A percentile compares a stretch with the other conserved stretches of the same genome.
phyloP scores from a whole-genome alignment of 2,113 vertebrate species.

The Pleuronectes platessa region DNA sequence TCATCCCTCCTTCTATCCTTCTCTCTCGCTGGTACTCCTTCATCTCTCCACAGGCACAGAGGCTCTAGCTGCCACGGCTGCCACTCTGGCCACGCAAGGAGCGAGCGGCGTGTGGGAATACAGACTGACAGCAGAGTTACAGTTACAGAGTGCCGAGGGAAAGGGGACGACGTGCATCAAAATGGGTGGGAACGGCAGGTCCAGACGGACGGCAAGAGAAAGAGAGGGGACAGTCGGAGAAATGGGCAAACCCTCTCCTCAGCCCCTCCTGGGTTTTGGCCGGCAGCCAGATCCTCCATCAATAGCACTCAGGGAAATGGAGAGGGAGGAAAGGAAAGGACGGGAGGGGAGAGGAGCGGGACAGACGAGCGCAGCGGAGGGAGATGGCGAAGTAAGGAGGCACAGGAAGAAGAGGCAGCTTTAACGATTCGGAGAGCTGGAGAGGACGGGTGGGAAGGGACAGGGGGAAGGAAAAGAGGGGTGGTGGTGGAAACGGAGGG shows the following conservation, averaged over 20 bases:
- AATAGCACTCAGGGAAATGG: slow-evolving; percentile 74
- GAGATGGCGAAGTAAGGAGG: slow-evolving; percentile 28
- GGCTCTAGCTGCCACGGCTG: slow-evolving; percentile 46
- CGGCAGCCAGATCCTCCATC: slow-evolving; percentile 72
- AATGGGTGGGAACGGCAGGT: slow-evolving; percentile 30
- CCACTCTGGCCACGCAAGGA: slow-evolving; percentile 28
- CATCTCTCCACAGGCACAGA: neutral
- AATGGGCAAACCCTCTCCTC: slow-evolving; percentile 53
- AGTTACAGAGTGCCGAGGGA: slow-evolving; percentile 40
- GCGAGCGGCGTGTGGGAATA: slow-evolving; percentile 46
- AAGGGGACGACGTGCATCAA: slow-evolving; percentile 37
- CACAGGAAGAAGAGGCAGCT: slow-evolving; percentile 31
- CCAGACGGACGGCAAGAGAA: slow-evolving; percentile 32
- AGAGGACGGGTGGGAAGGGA: slow-evolving; percentile 40
- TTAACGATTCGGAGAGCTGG: slow-evolving; percentile 5
- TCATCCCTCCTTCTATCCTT: neutral
- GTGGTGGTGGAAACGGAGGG: neutral
- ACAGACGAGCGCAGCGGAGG: slow-evolving; percentile 15
- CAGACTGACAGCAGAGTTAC: slow-evolving; percentile 53
- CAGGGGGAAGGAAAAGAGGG: slow-evolving; percentile 9
- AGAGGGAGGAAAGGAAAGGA: slow-evolving; percentile 39
- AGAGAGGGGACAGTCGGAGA: slow-evolving; percentile 40
- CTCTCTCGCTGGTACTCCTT: slow-evolving; percentile 18
- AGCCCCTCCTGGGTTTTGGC: slow-evolving; percentile 60
- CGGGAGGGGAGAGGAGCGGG: slow-evolving; percentile 15